Base-by-base conservation (phyloP, 2,888 invertebrate species). In the Abscondita cerata region DNA sequence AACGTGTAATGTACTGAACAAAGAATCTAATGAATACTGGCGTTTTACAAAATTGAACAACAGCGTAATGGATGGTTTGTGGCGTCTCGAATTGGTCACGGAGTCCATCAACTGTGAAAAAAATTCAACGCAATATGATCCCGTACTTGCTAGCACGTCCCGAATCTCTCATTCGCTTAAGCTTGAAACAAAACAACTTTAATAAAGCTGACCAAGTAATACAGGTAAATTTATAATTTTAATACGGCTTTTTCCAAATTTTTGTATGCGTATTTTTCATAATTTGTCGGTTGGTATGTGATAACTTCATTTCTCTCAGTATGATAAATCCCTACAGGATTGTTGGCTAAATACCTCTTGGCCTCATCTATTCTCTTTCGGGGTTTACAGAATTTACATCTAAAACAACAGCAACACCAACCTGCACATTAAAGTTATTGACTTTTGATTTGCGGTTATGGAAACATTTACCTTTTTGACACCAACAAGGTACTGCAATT, bases 171-270 rank as follows among this genome's bases (percentile, higher is more conserved):
- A 87, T 93, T n/a, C 85, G 89, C 36, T 83, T 91, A 75, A 92
- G 92, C 41, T 81, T 95, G 40, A 88, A 90, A 71, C 86, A 87
- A 62, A 87, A 87, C 59, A 89, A 92, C 75, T 88, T 89, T 68
- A 83, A 85, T 4, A 89, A 90, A 80, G 92, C 92, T 0, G 87
- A 88, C 72, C 87, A 92, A 81, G 91, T 94, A 62, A 86, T 93
- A 70, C 86, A 92, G 88, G 94, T 93, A 82, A 83, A 81, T 75
- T 25, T 34, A 83, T 59, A 87, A 76, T 64, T 83, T 84, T 73
- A 82, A 82, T 71, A 88, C 78, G 52, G 83, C 83, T 72, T 83
- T 82, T 72, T 84, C 85, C 50, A 87, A 82, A 64, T 83, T 81
- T 70, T 84, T 82, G 59, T 86, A 86, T 19, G 82, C 81, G 51